phyloP scores from a whole-genome alignment of 2,888 invertebrate species.

The Sinotaia quadrata region DNA sequence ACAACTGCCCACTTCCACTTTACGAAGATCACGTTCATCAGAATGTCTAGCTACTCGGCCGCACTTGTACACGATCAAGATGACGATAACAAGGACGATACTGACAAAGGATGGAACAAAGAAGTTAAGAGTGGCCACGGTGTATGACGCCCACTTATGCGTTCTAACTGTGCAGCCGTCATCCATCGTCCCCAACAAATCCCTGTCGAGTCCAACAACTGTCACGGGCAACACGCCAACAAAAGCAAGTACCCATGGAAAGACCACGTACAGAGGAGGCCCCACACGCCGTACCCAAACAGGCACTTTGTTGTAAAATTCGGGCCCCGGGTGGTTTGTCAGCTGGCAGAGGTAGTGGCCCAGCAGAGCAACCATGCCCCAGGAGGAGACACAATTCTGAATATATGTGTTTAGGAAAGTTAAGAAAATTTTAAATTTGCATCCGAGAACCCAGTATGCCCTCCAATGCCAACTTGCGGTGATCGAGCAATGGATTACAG shows the following conservation, averaged over 20 bases:
- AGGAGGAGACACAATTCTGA: conserved; percentile 17
- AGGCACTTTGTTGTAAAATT: neutral
- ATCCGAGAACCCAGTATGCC: conserved; percentile 11
- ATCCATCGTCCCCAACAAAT: neutral
- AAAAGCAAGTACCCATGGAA: neutral
- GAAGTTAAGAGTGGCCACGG: neutral
- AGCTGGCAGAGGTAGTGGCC: conserved; percentile 14
- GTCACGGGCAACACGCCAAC: neutral
- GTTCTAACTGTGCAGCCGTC: conserved; percentile 1
- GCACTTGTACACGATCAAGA: neutral
- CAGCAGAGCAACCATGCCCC: conserved; percentile 14
- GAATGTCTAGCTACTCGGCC: too few relatives aligned
- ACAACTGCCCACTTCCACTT: too few relatives aligned
- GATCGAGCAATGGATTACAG: neutral
- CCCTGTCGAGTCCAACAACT: neutral
- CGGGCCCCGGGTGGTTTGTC: conserved; percentile 7
- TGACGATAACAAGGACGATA: neutral
- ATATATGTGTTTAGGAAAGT: neutral
- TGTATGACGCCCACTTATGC: conserved; percentile 1
- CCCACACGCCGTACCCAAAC: neutral
- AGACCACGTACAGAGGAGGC: conserved; percentile 1
- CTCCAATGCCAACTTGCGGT: neutral
- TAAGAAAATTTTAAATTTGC: neutral
- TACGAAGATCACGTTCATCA: neutral
- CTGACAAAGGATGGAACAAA: conserved; percentile 4